phyloP scores from a whole-genome alignment of 1,140 invertebrate species.

The Sycophaga agraensis region DNA sequence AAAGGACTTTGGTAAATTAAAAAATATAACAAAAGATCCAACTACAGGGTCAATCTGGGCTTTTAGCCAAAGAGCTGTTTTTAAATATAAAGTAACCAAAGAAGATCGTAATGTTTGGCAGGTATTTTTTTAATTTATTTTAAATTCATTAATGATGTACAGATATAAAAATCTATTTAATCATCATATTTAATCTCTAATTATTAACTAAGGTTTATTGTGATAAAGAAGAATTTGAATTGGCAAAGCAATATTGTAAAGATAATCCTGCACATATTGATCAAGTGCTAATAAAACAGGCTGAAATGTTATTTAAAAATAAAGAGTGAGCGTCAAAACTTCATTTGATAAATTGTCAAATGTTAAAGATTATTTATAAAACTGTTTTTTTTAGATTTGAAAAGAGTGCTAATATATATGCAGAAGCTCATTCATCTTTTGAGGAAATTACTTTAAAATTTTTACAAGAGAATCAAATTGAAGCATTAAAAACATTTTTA shows the following conservation, averaged over 20 bases:
- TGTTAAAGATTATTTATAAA: neutral
- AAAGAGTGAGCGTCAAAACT: slow-evolving; percentile 63
- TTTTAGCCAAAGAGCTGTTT: slow-evolving; percentile 80
- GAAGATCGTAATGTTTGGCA: slow-evolving; percentile 89
- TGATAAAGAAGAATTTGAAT: slow-evolving; percentile 82
- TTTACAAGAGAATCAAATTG: slow-evolving; percentile 77
- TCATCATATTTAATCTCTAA: too few species aligned
- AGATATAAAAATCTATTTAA: slow-evolving; percentile 20
- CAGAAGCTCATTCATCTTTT: slow-evolving; percentile 88
- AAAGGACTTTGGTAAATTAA: slow-evolving; percentile 77
- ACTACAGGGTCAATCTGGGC: slow-evolving; percentile 81
- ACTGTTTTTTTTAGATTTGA: slow-evolving; percentile 62
- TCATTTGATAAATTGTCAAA: neutral
- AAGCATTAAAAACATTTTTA: slow-evolving; percentile 85
- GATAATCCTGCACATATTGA: slow-evolving; percentile 79
- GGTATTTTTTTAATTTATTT: slow-evolving; percentile 43
- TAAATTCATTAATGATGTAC: neutral
- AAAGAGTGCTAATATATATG: slow-evolving; percentile 83
- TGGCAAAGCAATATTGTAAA: slow-evolving; percentile 80
- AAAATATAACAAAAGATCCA: slow-evolving; percentile 81
- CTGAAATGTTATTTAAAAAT: slow-evolving; percentile 81
- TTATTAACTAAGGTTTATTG: slow-evolving; percentile 75
- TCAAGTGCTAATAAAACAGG: slow-evolving; percentile 84
- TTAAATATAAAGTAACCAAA: slow-evolving; percentile 80
- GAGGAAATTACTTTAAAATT: slow-evolving; percentile 94